These are phyloP conservation scores for Leuciscus idus DNA, from an alignment of 2,113 vertebrate genomes.

Conservation along the genomic window DNA sequence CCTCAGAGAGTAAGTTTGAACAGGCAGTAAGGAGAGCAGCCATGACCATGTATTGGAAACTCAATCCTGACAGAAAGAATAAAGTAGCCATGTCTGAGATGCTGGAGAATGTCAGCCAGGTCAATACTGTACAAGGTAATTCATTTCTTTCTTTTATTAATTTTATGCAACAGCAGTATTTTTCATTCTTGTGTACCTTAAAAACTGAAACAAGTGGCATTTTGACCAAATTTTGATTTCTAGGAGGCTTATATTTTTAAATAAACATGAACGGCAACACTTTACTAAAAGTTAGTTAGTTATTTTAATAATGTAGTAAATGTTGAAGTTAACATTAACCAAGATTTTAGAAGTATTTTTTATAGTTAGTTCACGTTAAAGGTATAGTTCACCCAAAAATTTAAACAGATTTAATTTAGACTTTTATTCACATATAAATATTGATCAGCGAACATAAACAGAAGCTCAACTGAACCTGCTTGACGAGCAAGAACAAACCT, in stretches of 20 bases:
- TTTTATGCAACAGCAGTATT: not conserved
- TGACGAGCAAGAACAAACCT: too few relatives aligned
- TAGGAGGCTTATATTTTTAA: not conserved
- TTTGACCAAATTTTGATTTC: not conserved
- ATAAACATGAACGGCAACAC: not conserved
- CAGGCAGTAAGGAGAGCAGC: constrained; percentile 91
- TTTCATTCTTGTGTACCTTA: not conserved
- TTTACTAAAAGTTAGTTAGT: too few relatives aligned
- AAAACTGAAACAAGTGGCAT: not conserved
- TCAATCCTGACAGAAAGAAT: constrained; percentile 92
- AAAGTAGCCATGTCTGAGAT: constrained; percentile 88
- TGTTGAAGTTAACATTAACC: too few relatives aligned
- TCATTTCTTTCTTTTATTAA: not conserved
- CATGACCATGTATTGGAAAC: constrained; percentile 94
- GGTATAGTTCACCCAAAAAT: too few relatives aligned
- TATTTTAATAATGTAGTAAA: too few relatives aligned
- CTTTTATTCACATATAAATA: too few relatives aligned
- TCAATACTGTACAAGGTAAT: constrained; percentile 81
- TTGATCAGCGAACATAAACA: too few relatives aligned
- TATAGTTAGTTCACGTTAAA: too few relatives aligned
- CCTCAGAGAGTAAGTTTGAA: constrained; percentile 90
- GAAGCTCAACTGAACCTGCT: too few relatives aligned
- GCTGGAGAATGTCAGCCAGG: constrained; percentile 89
- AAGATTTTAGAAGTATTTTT: too few relatives aligned
- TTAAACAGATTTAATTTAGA: too few relatives aligned